phyloP scores from a whole-genome alignment of 92 coral and sea anemone genomes.

The Nematostella vectensis region DNA sequence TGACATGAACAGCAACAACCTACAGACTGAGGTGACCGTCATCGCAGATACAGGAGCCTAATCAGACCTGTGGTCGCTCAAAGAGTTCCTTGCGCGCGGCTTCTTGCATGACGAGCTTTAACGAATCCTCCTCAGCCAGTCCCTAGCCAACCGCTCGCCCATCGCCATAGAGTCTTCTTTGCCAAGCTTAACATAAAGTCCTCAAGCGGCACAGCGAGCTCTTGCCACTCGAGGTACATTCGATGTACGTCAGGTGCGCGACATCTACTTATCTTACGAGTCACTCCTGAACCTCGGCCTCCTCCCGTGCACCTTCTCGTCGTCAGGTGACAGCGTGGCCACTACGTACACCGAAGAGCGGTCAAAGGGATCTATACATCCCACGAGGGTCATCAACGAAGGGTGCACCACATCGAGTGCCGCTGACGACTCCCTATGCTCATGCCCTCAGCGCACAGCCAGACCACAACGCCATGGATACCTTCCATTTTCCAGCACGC shows the following conservation, averaged over 20 bases:
- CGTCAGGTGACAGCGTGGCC: no score
- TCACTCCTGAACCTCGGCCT: no score
- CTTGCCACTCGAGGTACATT: slow-evolving; percentile 63
- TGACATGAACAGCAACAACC: no score
- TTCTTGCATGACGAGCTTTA: slow-evolving; percentile 33
- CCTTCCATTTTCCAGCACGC: slow-evolving; percentile 28
- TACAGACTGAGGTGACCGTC: no score
- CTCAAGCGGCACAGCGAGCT: slow-evolving; percentile 22
- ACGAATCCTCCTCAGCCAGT: slow-evolving; percentile 37
- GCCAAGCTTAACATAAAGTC: slow-evolving; percentile 35
- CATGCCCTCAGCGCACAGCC: slow-evolving; percentile 39
- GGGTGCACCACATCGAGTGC: slow-evolving; percentile 22
- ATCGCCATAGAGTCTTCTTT: slow-evolving; percentile 73
- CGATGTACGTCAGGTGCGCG: slow-evolving; percentile 49
- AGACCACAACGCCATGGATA: slow-evolving; percentile 13
- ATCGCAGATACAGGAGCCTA: no score
- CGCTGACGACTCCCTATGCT: slow-evolving; percentile 8
- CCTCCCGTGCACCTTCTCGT: no score
- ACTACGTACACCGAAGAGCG: not conserved
- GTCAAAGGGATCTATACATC: slow-evolving; percentile 13
- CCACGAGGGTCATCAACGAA: slow-evolving; percentile 29
- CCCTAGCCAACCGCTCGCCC: slow-evolving; percentile 77
- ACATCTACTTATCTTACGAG: slow-evolving; percentile 62
- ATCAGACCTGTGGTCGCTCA: no score
- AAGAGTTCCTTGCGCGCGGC: slow-evolving; percentile 39